phyloP scores from a whole-genome alignment of 2,113 vertebrate genomes.

The Rhynchomys soricoides region DNA sequence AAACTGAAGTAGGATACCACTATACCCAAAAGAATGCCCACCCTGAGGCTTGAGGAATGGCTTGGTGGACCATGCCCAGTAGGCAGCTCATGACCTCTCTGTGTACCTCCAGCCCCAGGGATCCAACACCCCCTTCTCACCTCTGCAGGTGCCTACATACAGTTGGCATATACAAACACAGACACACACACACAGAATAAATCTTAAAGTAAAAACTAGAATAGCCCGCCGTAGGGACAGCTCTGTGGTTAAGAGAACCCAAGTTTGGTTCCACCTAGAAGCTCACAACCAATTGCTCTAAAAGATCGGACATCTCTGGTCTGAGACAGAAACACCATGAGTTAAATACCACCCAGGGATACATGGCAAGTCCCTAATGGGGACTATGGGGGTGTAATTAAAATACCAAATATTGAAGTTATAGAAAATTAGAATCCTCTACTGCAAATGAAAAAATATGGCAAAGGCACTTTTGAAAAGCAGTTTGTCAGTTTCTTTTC shows the following conservation, averaged over 20 bases:
- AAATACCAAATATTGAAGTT: background rate
- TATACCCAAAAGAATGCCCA: background rate
- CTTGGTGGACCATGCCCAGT: background rate
- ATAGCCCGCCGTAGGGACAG: background rate
- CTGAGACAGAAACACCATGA: background rate
- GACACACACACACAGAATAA: background rate
- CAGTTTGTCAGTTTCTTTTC: background rate
- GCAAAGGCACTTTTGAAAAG: background rate
- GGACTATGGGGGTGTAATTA: background rate
- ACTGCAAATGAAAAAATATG: background rate
- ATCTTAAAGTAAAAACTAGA: background rate
- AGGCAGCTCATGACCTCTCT: background rate
- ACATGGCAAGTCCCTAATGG: background rate
- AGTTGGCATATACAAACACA: background rate
- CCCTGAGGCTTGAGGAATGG: background rate
- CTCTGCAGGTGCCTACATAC: background rate
- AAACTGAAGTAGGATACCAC: background rate
- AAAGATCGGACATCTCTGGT: background rate
- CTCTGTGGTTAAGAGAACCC: background rate
- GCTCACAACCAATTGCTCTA: background rate
- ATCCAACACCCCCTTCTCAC: background rate
- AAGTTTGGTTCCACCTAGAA: background rate
- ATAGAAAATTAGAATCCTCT: background rate
- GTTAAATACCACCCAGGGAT: background rate
- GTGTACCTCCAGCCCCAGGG: background rate